phyloP scores from a whole-genome alignment of 2,888 invertebrate species.

The Harpalus rubripes region DNA sequence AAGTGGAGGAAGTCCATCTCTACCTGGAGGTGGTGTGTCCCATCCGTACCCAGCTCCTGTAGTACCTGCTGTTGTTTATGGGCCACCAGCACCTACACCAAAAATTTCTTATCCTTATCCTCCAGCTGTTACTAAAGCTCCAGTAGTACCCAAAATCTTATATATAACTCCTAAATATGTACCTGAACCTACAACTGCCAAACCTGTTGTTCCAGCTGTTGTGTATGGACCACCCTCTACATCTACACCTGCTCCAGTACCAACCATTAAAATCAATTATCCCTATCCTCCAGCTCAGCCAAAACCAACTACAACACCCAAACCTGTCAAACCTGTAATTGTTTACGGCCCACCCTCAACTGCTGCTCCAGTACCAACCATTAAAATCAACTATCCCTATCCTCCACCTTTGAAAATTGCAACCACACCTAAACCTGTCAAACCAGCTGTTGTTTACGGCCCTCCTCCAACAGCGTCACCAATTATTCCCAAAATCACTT shows the following conservation, averaged over 20 bases:
- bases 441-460: slow-evolving; percentile 32
- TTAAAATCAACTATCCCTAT: slow-evolving; percentile 46
- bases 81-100: slow-evolving; percentile 64
- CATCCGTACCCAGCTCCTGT: slow-evolving; percentile 30
- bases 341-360: slow-evolving; percentile 20
- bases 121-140: slow-evolving; percentile 11
- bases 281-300: slow-evolving; percentile 41
- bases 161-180: slow-evolving; percentile 54
- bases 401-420: slow-evolving; percentile 18
- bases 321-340: slow-evolving; percentile 29
- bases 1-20: background rate
- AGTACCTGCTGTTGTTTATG: slow-evolving; percentile 49
- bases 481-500: slow-evolving; percentile 66
- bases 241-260: slow-evolving; percentile 8
- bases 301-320: slow-evolving; percentile 18
- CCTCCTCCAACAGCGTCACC: slow-evolving; percentile 51
- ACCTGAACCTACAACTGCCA: slow-evolving; percentile 65
- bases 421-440: background rate
- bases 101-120: slow-evolving; percentile 35
- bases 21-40: background rate
- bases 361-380: slow-evolving; percentile 13
- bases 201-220: slow-evolving; percentile 35
- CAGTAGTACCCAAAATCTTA: slow-evolving; percentile 6
- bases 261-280: slow-evolving; percentile 38
- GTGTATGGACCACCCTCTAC: slow-evolving; percentile 28